Percentiles rank a stretch among this genome's conserved stretches.
Evolutionary conservation across 2,888 invertebrate species (phyloP).

Genomic region (Meteorus colon): DNA sequence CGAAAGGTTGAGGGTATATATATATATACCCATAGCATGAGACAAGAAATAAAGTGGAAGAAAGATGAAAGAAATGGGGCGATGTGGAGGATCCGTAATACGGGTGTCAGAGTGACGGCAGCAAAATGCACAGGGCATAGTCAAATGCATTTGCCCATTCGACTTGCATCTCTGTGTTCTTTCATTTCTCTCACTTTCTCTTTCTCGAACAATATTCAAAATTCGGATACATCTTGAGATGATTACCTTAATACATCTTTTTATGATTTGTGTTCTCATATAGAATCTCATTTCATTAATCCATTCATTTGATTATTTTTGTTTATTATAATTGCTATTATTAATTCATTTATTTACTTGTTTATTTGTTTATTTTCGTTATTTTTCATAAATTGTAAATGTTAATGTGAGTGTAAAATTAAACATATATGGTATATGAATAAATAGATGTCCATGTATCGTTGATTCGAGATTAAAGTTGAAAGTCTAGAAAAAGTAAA

Average conservation of each 20-base stretch:
- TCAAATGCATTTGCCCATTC: constrained; percentile 28
- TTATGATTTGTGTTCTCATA: constrained; percentile 28
- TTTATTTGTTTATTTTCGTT: constrained; percentile 24
- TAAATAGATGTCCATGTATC: constrained; percentile 21
- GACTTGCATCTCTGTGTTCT: not conserved
- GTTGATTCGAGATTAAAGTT: constrained; percentile 38
- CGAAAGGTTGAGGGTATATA: constrained; percentile 39
- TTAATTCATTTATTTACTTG: no score
- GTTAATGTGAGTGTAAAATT: not conserved
- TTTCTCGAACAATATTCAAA: constrained; percentile 12
- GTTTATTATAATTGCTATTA: no score
- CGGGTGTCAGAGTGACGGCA: constrained; percentile 28
- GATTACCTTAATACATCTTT: constrained; percentile 38
- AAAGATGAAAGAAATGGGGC: constrained; percentile 17
- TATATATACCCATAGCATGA: not conserved
- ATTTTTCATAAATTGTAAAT: not conserved
- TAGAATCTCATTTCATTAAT: not conserved
- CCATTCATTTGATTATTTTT: constrained; percentile 13
- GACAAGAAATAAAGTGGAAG: not conserved
- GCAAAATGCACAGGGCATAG: not conserved
- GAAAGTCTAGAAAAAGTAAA: not conserved
- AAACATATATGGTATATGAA: not conserved
- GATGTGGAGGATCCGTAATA: not conserved
- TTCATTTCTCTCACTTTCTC: not conserved
- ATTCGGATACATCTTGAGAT: constrained; percentile 12